These are phyloP conservation scores for Gambelia wislizenii DNA, from an alignment of 2,797 vertebrate species.

Conservation along the genomic window DNA sequence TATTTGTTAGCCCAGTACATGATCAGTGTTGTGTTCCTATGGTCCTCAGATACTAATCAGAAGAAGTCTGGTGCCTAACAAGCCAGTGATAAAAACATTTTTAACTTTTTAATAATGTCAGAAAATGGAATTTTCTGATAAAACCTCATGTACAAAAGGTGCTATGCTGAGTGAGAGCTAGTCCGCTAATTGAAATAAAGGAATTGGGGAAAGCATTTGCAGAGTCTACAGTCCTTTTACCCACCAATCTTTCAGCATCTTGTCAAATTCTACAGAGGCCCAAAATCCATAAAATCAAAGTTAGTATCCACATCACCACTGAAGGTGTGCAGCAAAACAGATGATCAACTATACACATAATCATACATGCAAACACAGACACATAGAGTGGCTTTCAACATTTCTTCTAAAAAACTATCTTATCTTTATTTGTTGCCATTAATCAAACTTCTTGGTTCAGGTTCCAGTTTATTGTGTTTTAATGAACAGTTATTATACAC, in stretches of 20 bases:
- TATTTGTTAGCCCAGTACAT: neutral
- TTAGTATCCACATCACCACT: neutral
- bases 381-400: no score
- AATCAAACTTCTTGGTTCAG: no score
- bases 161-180: neutral
- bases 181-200: neutral
- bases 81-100: slow-evolving; percentile 22
- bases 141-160: neutral
- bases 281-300: neutral
- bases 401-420: no score
- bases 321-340: no score
- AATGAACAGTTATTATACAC: no score
- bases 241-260: neutral
- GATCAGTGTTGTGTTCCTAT: neutral
- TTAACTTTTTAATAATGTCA: neutral
- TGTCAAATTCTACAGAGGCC: neutral
- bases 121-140: neutral
- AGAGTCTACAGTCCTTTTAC: neutral
- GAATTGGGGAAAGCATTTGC: neutral
- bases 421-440: no score
- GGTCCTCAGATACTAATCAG: neutral
- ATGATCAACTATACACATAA: no score
- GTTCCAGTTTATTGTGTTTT: no score
- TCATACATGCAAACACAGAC: no score
- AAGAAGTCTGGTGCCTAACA: neutral